phyloP scores from a whole-genome alignment of 2,888 invertebrate genomes.

The Aleiodes testaceus region DNA sequence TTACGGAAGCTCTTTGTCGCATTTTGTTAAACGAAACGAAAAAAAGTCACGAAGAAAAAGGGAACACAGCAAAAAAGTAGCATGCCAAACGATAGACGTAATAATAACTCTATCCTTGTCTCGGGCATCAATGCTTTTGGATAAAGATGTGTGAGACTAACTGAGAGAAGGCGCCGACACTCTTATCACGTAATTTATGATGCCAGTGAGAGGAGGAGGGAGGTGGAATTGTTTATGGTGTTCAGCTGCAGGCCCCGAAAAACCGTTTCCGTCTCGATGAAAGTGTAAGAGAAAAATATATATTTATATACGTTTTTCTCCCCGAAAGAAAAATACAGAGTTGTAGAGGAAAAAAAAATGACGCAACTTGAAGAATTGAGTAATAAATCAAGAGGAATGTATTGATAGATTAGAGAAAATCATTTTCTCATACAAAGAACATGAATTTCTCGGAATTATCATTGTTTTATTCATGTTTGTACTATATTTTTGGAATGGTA shows the following conservation, averaged over 20 bases:
- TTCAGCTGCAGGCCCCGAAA: conserved; percentile 51
- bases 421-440: not conserved
- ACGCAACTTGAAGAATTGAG: conserved; percentile 2
- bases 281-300: not conserved
- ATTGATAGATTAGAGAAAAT: not conserved
- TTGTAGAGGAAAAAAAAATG: not conserved
- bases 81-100: conserved; percentile 3
- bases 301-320: conserved; percentile 4
- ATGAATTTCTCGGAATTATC: conserved; percentile 3
- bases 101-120: conserved; percentile 9
- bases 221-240: conserved; percentile 52
- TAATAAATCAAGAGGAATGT: conserved; percentile 7
- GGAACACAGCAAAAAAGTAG: not conserved
- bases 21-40: conserved; percentile 47
- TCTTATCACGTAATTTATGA: conserved; percentile 63
- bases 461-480: too few species aligned
- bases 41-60: conserved; percentile 12
- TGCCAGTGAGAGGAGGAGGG: conserved; percentile 41
- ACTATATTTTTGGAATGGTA: too few species aligned
- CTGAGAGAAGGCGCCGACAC: conserved; percentile 52
- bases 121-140: not conserved
- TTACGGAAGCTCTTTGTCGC: conserved; percentile 35
- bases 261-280: conserved; percentile 34
- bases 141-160: conserved; percentile 13
- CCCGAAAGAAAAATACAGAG: not conserved